Percentiles rank a stretch among this genome's conserved stretches.
These are phyloP conservation scores for Lindbergichthys nudifrons DNA, from an alignment of 2,797 vertebrate species.

Conservation along the genomic window DNA sequence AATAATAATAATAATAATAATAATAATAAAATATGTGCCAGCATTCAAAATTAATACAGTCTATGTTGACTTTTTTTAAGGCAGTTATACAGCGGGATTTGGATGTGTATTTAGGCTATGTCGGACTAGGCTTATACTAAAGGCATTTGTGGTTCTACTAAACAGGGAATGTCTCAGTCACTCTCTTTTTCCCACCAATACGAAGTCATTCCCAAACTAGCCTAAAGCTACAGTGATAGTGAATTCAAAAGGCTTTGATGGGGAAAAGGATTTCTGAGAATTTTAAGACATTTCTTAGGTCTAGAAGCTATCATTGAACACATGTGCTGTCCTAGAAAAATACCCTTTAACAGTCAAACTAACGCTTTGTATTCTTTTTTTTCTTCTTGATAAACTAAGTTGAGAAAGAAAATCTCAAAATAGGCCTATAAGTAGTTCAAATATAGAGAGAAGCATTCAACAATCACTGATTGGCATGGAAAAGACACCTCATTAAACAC, in stretches of 20 bases:
- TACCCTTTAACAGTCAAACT: constrained; percentile 89
- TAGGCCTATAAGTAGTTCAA: constrained; percentile 78
- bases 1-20: constrained; percentile 63
- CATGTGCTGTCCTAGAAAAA: constrained; percentile 88
- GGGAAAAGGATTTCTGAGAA: constrained; percentile 80
- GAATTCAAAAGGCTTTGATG: constrained; percentile 84
- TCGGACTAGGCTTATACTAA: constrained; percentile 86
- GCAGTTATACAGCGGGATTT: constrained; percentile 94
- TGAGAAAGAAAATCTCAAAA: constrained; percentile 82
- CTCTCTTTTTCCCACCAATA: constrained; percentile 69
- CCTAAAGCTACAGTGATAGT: constrained; percentile 92
- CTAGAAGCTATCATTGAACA: constrained; percentile 89
- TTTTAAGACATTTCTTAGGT: constrained; percentile 88
- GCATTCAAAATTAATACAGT: constrained; percentile 84
- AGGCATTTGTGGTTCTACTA: constrained; percentile 99
- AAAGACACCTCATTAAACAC: constrained; percentile 74
- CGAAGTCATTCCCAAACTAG: constrained; percentile 88
- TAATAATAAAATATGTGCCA: constrained; percentile 85
- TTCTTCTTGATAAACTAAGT: constrained; percentile 80
- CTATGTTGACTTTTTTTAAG: constrained; percentile 89
- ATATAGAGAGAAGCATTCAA: constrained; percentile 81
- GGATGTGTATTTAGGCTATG: constrained; percentile 82
- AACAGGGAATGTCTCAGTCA: constrained; percentile 86
- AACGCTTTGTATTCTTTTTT: constrained; percentile 82
- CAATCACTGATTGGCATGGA: constrained; percentile 85